Percentiles rank a stretch among this genome's conserved stretches.
phyloP scores from a whole-genome alignment of 2,797 vertebrate species.

The Halcyon leucocephala region DNA sequence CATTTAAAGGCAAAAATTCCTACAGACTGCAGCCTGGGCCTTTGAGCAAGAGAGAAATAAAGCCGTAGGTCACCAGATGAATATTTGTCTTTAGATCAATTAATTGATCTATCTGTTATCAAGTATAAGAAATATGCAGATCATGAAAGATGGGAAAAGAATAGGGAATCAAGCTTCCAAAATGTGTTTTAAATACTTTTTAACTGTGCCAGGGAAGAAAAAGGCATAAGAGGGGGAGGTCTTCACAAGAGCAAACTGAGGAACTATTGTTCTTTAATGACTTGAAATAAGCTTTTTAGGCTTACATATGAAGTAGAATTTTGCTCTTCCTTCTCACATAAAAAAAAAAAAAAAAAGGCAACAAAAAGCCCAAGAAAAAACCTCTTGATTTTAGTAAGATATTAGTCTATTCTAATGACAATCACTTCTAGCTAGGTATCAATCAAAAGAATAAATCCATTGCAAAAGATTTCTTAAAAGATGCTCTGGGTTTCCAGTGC shows the following conservation, averaged over 20 bases:
- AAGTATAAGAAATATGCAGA: background rate
- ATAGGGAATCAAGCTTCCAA: conserved; percentile 34
- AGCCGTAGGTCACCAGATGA: background rate
- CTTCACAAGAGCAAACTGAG: conserved; percentile 47
- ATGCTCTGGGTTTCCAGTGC: conserved; percentile 1
- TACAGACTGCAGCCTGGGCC: background rate
- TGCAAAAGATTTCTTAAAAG: conserved; percentile 18
- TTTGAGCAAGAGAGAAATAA: background rate
- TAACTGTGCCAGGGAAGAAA: conserved; percentile 33
- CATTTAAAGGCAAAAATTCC: background rate
- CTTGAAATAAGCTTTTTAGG: conserved; percentile 70
- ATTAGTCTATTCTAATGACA: conserved; percentile 38
- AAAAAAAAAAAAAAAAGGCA: background rate
- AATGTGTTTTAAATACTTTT: conserved; percentile 50
- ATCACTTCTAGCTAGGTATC: conserved; percentile 35
- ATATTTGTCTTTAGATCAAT: background rate
- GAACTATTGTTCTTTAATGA: conserved; percentile 69
- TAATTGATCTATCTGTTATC: background rate
- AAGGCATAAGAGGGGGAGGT: conserved; percentile 50
- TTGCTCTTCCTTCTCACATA: background rate
- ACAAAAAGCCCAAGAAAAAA: background rate
- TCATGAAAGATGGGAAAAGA: conserved; percentile 35
- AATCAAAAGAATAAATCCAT: conserved; percentile 46
- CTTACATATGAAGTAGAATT: conserved; percentile 38
- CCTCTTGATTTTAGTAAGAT: background rate